Conservation (phyloP, 37 sponge, comb jelly and placozoan species). For the Chondrilla cf. caribensis region DNA sequence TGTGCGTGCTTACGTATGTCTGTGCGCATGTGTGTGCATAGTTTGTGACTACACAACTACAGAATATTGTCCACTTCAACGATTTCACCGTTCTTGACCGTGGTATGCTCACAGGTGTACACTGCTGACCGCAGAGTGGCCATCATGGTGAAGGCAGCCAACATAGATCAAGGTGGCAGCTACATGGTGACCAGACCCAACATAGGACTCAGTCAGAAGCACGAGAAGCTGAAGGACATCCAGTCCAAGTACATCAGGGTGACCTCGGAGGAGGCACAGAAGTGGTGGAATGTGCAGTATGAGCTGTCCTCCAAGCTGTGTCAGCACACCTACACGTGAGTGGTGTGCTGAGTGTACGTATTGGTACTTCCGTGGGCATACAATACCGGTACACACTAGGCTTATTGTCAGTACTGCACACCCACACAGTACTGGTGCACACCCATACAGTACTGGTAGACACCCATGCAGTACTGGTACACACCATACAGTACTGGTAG, state of each 20-base stretch:
- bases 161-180: slow-evolving; percentile 7
- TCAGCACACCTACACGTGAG: slow-evolving; percentile 65
- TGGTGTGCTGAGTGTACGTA: neutral
- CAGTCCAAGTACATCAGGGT: slow-evolving; percentile 51
- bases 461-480: too few species aligned
- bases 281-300: slow-evolving; percentile 76
- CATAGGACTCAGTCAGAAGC: slow-evolving; percentile 48
- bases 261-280: slow-evolving; percentile 45
- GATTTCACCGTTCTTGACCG: neutral
- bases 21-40: neutral
- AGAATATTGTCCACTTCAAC: neutral
- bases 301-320: slow-evolving; percentile 46
- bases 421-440: too few species aligned
- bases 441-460: too few species aligned
- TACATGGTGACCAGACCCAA: slow-evolving; percentile 62
- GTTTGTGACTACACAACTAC: too few species aligned
- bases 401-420: too few species aligned
- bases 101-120: neutral
- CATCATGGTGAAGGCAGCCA: slow-evolving; percentile 57
- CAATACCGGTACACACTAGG: slow-evolving; percentile 5
- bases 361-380: neutral
- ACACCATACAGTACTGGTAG: too few species aligned
- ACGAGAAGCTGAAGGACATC: slow-evolving; percentile 54
- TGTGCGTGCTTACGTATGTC: neutral
- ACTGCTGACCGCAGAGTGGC: slow-evolving; percentile 54